phyloP scores from a whole-genome alignment of 2,113 vertebrate genomes.

The Syngnathus typhle region DNA sequence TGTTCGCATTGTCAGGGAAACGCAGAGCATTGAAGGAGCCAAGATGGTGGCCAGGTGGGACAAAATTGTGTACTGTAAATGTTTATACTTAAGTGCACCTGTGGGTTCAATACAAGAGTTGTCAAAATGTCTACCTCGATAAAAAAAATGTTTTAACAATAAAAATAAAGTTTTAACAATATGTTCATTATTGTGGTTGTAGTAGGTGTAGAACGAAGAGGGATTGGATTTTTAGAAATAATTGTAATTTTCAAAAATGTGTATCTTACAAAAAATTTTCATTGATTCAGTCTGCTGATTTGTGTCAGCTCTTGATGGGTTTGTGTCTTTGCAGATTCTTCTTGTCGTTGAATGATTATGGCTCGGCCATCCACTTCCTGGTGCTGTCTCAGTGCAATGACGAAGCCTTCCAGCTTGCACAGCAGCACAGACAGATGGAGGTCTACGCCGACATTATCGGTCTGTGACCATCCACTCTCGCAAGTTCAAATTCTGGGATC shows the following conservation, averaged over 20 bases:
- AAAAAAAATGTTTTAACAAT: background rate
- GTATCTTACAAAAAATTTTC: background rate
- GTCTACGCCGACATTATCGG: conserved; percentile 95
- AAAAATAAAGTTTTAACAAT: background rate
- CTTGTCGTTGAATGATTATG: conserved; percentile 86
- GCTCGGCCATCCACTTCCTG: conserved; percentile 94
- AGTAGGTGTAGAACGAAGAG: background rate
- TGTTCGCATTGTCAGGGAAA: conserved; percentile 85
- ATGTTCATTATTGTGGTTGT: background rate
- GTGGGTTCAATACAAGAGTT: background rate
- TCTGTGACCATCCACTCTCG: conserved; percentile 53
- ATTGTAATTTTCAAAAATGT: background rate
- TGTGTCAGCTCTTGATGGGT: background rate
- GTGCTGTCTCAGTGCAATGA: conserved; percentile 93
- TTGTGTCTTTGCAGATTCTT: conserved; percentile 78
- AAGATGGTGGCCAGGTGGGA: conserved; percentile 96
- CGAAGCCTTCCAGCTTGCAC: conserved; percentile 94
- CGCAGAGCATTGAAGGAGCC: conserved; percentile 91
- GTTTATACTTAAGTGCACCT: no score
- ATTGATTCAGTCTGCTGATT: background rate
- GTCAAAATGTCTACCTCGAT: background rate
- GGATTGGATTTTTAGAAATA: background rate
- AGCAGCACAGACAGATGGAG: conserved; percentile 96
- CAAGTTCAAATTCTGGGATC: background rate
- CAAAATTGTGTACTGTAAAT: background rate